Evolutionary conservation across 1,140 invertebrate genomes (phyloP).

Genomic region (Sminthurinus signatus): DNA sequence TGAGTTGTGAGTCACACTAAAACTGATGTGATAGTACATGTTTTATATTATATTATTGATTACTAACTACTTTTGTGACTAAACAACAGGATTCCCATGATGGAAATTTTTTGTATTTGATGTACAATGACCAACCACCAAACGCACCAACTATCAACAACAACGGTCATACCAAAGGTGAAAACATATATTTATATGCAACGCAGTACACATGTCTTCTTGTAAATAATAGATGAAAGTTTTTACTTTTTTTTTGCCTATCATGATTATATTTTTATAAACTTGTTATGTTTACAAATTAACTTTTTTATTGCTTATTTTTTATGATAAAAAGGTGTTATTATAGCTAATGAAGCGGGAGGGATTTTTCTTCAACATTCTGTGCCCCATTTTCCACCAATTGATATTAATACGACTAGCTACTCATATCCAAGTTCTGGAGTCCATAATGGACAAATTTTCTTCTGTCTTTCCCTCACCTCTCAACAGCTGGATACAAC

Average conservation of each 20-base stretch:
- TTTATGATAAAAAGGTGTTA: too few species aligned
- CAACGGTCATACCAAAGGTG: conserved; percentile 78
- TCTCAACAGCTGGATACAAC: conserved; percentile 56
- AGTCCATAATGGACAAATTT: conserved; percentile 70
- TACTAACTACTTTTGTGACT: conserved; percentile 1
- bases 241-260: too few species aligned
- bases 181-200: too few species aligned
- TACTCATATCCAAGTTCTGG: conserved; percentile 72
- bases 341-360: conserved; percentile 60
- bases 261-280: too few species aligned
- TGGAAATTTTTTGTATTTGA: conserved; percentile 48
- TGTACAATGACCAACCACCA: conserved; percentile 81
- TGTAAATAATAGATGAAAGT: too few species aligned
- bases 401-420: conserved; percentile 45
- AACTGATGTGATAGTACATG: conserved; percentile 14
- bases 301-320: too few species aligned
- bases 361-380: conserved; percentile 90
- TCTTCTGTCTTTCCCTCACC: conserved; percentile 72
- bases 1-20: conserved; percentile 27
- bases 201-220: too few species aligned
- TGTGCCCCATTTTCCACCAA: conserved; percentile 71
- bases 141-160: conserved; percentile 48
- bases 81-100: conserved; percentile 28
- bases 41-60: conserved; percentile 34
- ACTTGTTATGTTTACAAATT: too few species aligned